Evolutionary conservation across 2,888 invertebrate genomes (phyloP).

Genomic region (Tenthredo notha): DNA sequence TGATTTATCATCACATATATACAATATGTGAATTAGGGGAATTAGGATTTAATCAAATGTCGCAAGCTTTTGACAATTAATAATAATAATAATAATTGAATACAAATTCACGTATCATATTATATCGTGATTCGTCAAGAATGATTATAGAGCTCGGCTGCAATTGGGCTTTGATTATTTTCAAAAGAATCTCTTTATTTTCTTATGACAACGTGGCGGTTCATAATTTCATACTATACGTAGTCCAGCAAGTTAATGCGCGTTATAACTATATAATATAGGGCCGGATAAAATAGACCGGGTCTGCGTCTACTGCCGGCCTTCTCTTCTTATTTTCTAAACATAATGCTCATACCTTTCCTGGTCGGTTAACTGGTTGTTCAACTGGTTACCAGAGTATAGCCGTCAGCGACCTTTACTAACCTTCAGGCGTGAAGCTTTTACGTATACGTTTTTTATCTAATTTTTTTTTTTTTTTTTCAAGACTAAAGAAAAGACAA

Average conservation of each 20-base stretch:
- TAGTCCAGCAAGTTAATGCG: background rate
- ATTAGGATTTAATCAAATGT: background rate
- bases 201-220: background rate
- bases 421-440: slow-evolving; percentile 13
- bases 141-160: background rate
- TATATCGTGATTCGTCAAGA: background rate
- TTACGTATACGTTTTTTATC: background rate
- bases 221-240: background rate
- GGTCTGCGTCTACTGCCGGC: slow-evolving; percentile 8
- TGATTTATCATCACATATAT: background rate
- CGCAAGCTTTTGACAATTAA: background rate
- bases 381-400: slow-evolving; percentile 37
- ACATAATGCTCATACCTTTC: slow-evolving; percentile 10
- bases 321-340: background rate
- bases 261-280: background rate
- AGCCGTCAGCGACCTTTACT: slow-evolving; percentile 34
- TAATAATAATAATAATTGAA: background rate
- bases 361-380: slow-evolving; percentile 29
- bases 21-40: background rate
- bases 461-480: background rate
- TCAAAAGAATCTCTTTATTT: background rate
- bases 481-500: background rate
- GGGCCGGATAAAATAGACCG: slow-evolving; percentile 3
- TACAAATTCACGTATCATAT: background rate
- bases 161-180: background rate